Evolutionary conservation across 2,797 vertebrate genomes (phyloP), one percentile per base, ranked within the genome.

Genomic region (Falco peregrinus): DNA sequence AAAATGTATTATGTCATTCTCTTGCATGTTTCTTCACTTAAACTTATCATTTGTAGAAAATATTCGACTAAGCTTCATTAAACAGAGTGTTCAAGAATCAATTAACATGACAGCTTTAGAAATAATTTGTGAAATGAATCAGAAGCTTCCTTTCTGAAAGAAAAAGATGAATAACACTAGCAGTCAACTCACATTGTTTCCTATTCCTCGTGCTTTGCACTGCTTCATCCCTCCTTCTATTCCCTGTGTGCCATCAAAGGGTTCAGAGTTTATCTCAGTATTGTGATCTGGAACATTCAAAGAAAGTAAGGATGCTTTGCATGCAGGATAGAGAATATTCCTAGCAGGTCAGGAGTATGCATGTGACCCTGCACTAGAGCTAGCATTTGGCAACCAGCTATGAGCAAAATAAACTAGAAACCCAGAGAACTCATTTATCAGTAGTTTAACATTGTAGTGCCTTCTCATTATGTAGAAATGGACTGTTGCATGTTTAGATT

Each of bases 11-110:
- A 16, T 37, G 16, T 10, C 12, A 90, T 63, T 47, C 6, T 73
- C 25, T 78, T 79, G 8, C 41, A 25, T 51, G 11, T 69, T 93
- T 73, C 25, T 82, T 89, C 65, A 84, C 20, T 86, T 28, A 47
- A 16, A 78, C 8, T 57, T 84, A 65, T 18, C 3, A 92, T 64
- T 82, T 76, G 5, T 70, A 45, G 13, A 73, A 90, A 87, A 85
- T 85, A 83, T 92, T 94, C 89, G 31, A 89, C 43, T 45, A 63
- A 76, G 24, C 24, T 78, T 95, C 74, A 76, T 86, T 70, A 83
- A 41, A 56, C 74, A 87, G 54, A 73, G 70, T 79, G 80, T 60
- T 93, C 28, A 93, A 59, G 64, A 84, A 47, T 89, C 57, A 63
- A 60, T 84, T 91, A 76, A 75, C 12, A 47, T 31, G 57, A 80